Conservation (phyloP, 2,797 vertebrate genomes). For the Discoglossus pictus region DNA sequence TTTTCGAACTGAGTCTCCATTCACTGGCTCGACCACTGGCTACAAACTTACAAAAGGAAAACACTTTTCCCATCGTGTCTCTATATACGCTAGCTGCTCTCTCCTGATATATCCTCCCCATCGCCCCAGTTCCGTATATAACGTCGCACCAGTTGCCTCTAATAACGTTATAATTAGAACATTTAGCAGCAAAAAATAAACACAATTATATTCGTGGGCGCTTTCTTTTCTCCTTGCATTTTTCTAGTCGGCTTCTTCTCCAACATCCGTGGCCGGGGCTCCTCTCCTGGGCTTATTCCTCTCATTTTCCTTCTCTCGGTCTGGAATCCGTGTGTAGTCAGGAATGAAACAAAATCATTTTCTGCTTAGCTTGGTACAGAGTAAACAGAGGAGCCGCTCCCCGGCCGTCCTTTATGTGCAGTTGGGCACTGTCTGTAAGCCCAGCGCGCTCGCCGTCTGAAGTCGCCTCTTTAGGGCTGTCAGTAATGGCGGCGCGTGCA, state of each 20-base stretch:
- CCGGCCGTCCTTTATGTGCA: not conserved
- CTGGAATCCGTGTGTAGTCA: slow-evolving; percentile 50
- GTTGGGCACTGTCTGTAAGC: slow-evolving; percentile 1
- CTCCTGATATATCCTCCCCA: no score
- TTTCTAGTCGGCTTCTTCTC: slow-evolving; percentile 25
- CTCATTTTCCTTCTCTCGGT: slow-evolving; percentile 33
- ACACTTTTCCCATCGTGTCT: no score
- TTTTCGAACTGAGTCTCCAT: no score
- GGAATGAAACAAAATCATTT: slow-evolving; percentile 57
- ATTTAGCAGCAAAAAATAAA: not conserved
- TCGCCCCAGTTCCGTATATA: no score
- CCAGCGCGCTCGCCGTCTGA: not conserved
- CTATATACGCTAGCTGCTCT: no score
- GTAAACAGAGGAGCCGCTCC: slow-evolving; percentile 47
- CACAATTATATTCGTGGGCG: not conserved
- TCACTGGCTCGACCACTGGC: no score
- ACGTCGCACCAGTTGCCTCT: no score
- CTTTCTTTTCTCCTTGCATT: not conserved
- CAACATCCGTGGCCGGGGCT: not conserved
- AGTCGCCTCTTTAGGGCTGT: no score
- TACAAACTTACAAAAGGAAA: no score
- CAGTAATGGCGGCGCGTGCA: no score
- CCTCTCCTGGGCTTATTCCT: slow-evolving; percentile 31
- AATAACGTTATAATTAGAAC: not conserved
- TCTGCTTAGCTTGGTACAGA: slow-evolving; percentile 60